Conservation (phyloP, 2,797 vertebrate genomes). For the Yasuhikotakia modesta region DNA sequence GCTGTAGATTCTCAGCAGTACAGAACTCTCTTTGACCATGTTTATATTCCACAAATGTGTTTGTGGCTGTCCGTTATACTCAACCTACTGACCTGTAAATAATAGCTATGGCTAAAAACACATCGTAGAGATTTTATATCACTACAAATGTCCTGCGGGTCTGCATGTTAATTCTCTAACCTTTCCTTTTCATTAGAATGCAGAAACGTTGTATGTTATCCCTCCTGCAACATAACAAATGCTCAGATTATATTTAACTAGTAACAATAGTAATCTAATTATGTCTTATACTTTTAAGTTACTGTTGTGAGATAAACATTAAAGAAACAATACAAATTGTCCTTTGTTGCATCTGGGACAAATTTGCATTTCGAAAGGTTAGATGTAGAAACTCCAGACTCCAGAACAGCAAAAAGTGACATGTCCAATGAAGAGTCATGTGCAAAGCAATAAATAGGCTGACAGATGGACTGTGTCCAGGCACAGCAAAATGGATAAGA, state of each 20-base stretch:
- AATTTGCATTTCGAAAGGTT: neutral
- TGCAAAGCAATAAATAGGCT: slow-evolving; percentile 65
- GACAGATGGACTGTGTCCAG: slow-evolving; percentile 76
- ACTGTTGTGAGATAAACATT: neutral
- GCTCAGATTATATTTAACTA: neutral
- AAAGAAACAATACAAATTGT: neutral
- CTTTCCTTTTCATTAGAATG: too few species aligned
- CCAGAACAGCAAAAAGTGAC: neutral
- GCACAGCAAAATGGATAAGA: slow-evolving; percentile 73
- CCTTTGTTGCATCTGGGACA: neutral
- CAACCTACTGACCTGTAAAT: slow-evolving; percentile 8
- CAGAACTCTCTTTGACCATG: neutral
- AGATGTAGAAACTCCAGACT: neutral
- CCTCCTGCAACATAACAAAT: neutral
- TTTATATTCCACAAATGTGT: neutral
- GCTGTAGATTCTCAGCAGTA: neutral
- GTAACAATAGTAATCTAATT: too few species aligned
- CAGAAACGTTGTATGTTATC: too few species aligned
- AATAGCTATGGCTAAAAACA: neutral
- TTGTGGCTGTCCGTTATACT: neutral
- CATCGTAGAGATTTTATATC: neutral
- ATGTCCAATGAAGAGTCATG: slow-evolving; percentile 23
- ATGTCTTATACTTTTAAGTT: neutral
- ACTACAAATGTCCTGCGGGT: neutral
- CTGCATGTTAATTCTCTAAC: neutral